phyloP scores from a whole-genome alignment of 2,797 vertebrate species.

The Sphaeramia orbicularis region DNA sequence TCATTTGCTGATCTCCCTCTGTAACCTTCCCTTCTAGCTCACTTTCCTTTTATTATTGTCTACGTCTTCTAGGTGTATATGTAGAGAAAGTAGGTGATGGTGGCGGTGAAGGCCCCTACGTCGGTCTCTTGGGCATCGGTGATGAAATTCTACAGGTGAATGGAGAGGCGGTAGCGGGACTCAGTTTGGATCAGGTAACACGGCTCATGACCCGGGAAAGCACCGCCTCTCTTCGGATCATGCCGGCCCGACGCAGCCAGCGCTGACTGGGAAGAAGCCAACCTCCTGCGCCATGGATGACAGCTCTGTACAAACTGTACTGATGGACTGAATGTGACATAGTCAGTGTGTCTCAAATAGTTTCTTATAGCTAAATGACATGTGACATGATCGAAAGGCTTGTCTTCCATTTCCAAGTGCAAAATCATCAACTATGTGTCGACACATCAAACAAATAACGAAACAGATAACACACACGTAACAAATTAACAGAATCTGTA shows the following conservation, averaged over 20 bases:
- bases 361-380: conserved; percentile 9
- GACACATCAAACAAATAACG: not conserved
- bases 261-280: conserved; percentile 73
- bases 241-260: conserved; percentile 86
- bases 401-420: conserved; percentile 8
- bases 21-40: not conserved
- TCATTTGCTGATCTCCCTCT: not conserved
- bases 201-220: conserved; percentile 87
- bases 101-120: conserved; percentile 89
- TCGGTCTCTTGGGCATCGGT: conserved; percentile 90
- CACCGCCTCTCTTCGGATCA: conserved; percentile 88
- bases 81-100: conserved; percentile 91
- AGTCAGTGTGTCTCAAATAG: conserved; percentile 19
- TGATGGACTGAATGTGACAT: conserved; percentile 20
- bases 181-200: conserved; percentile 88
- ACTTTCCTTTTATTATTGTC: not conserved
- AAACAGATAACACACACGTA: too few species aligned
- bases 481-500: conserved; percentile 17
- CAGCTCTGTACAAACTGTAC: conserved; percentile 21
- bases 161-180: conserved; percentile 88
- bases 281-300: conserved; percentile 20
- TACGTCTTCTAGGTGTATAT: conserved; percentile 87
- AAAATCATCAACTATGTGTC: conserved; percentile 8
- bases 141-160: conserved; percentile 97
- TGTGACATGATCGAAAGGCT: conserved; percentile 1